Conservation (phyloP, 2,888 invertebrate species). For the Endomychus coccineus region DNA sequence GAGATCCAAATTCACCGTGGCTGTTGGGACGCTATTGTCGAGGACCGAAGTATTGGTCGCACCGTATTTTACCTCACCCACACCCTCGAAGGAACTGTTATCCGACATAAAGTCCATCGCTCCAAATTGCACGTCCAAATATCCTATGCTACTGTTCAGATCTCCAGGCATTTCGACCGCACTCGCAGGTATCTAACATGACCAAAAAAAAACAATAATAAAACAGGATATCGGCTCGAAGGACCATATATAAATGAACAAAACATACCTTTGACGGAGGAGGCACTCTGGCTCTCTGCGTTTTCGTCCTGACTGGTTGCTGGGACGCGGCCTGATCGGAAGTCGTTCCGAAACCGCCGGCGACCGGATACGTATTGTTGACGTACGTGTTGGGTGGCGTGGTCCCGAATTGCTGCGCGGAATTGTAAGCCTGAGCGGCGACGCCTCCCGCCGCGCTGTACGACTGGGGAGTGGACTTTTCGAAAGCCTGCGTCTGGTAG, state of each 20-base stretch:
- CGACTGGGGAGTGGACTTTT: conserved; percentile 15
- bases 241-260: neutral
- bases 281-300: conserved; percentile 66
- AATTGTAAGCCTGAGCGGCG: conserved; percentile 11
- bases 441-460: conserved; percentile 11
- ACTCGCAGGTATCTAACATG: conserved; percentile 74
- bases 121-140: conserved; percentile 91
- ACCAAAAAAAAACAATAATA: neutral
- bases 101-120: conserved; percentile 69
- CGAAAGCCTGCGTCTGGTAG: conserved; percentile 20
- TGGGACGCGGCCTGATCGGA: conserved; percentile 28
- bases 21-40: conserved; percentile 34
- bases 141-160: conserved; percentile 62
- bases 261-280: conserved; percentile 70
- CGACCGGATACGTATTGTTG: conserved; percentile 27
- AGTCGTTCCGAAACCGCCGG: conserved; percentile 23
- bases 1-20: conserved; percentile 37
- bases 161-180: conserved; percentile 98
- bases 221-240: neutral
- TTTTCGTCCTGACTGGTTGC: conserved; percentile 51
- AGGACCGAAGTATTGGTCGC: conserved; percentile 35
- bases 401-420: conserved; percentile 28
- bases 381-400: conserved; percentile 28
- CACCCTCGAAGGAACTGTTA: conserved; percentile 45
- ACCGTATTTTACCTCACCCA: conserved; percentile 45